Evolutionary conservation across 2,888 invertebrate species (phyloP).

Genomic region (Danaus chrysippus): DNA sequence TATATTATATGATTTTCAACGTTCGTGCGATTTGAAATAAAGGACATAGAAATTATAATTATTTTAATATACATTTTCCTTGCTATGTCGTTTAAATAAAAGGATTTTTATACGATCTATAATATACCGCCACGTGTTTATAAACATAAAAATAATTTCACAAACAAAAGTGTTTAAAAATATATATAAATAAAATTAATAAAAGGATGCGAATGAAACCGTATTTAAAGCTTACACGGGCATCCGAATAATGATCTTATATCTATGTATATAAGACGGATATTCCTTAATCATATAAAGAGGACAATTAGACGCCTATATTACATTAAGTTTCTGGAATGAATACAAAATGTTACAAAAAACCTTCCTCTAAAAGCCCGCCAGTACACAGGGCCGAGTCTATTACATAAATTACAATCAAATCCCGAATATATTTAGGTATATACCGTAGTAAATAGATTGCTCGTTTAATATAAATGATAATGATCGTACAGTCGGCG

Average conservation of each 20-base stretch:
- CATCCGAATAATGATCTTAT: slow-evolving; percentile 53
- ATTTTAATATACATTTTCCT: too few species aligned
- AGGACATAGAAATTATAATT: too few species aligned
- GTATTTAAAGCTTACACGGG: slow-evolving; percentile 38
- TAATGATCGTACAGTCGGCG: slow-evolving; percentile 15
- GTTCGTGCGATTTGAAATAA: too few species aligned
- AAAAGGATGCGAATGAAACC: slow-evolving; percentile 23
- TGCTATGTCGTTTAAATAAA: too few species aligned
- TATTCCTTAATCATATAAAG: slow-evolving; percentile 61
- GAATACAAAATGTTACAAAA: slow-evolving; percentile 76
- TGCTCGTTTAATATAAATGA: slow-evolving; percentile 13
- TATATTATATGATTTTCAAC: neutral
- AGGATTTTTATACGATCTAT: too few species aligned
- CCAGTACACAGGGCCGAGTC: slow-evolving; percentile 36
- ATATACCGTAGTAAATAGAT: slow-evolving; percentile 15
- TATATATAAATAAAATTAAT: neutral
- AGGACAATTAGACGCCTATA: slow-evolving; percentile 71
- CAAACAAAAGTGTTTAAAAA: neutral
- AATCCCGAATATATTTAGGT: slow-evolving; percentile 51
- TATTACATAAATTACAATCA: slow-evolving; percentile 53
- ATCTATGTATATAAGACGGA: slow-evolving; percentile 69
- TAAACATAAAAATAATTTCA: neutral
- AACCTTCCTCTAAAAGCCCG: slow-evolving; percentile 35
- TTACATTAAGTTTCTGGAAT: slow-evolving; percentile 58
- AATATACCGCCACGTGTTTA: too few species aligned